phyloP scores from a whole-genome alignment of 1,140 invertebrate genomes.

The Drosophila chauvacae region DNA sequence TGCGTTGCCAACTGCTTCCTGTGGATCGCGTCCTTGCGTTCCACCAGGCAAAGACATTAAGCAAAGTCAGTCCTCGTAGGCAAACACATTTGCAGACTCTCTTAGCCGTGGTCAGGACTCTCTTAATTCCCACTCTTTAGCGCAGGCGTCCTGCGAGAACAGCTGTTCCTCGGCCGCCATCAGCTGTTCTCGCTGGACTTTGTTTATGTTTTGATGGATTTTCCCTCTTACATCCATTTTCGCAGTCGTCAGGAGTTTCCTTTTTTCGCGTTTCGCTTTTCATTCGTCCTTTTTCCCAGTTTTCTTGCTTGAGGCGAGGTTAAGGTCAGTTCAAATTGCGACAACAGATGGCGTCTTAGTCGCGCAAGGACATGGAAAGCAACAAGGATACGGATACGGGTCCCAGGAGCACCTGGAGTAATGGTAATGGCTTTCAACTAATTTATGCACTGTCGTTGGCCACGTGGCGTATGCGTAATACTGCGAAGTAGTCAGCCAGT shows the following conservation, averaged over 20 bases:
- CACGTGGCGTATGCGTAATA: constrained; percentile 63
- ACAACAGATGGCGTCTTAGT: constrained; percentile 73
- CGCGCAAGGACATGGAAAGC: constrained; percentile 1
- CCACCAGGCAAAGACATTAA: constrained; percentile 30
- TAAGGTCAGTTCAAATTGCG: constrained; percentile 64
- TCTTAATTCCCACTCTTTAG: constrained; percentile 36
- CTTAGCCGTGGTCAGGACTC: constrained; percentile 6
- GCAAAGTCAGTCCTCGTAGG: constrained; percentile 23
- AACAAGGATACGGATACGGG: constrained; percentile 13
- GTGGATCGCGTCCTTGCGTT: constrained; percentile 13
- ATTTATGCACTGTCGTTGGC: constrained; percentile 53
- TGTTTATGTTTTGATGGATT: constrained; percentile 63
- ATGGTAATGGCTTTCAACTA: constrained; percentile 70
- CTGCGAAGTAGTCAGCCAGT: constrained; percentile 17
- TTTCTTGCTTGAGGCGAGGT: constrained; percentile 44
- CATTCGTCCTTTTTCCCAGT: background rate
- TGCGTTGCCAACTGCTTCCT: constrained; percentile 43
- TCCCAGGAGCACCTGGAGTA: constrained; percentile 34
- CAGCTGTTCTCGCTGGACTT: constrained; percentile 47
- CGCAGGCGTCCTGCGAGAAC: constrained; percentile 58
- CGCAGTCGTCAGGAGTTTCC: constrained; percentile 6
- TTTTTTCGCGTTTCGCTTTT: constrained; percentile 7
- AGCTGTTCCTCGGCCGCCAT: constrained; percentile 43
- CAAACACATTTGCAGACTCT: constrained; percentile 44
- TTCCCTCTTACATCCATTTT: constrained; percentile 22